These are phyloP conservation scores for Ctenomys sociabilis DNA, from an alignment of 2,113 vertebrate species.

Conservation along the genomic window DNA sequence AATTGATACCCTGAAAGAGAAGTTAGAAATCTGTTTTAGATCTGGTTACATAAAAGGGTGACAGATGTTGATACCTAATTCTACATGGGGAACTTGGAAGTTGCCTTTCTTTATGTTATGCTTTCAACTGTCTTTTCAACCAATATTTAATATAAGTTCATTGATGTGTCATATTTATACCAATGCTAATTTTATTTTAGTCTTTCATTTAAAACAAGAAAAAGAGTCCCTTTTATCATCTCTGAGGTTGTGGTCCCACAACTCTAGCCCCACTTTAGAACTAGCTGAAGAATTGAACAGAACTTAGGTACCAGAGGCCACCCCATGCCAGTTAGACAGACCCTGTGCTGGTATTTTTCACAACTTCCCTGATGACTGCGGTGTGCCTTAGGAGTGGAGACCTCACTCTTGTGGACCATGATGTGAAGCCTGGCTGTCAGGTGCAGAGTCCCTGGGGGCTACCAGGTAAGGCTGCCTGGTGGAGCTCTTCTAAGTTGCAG, in stretches of 20 bases:
- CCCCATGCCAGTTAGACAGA: neutral
- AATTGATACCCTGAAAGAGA: conserved; percentile 38
- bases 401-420: neutral
- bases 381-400: neutral
- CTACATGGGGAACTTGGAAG: neutral
- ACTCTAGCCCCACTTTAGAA: neutral
- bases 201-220: neutral
- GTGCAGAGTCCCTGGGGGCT: neutral
- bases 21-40: neutral
- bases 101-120: conserved; percentile 3
- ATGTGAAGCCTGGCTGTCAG: neutral
- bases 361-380: neutral
- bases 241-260: neutral
- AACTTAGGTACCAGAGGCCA: neutral
- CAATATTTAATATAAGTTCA: neutral
- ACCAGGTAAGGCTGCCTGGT: neutral
- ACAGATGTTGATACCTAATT: neutral
- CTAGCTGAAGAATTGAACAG: neutral
- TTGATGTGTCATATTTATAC: neutral
- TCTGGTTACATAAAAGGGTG: neutral
- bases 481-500: neutral
- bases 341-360: neutral
- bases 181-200: conserved; percentile 22
- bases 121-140: neutral
- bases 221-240: neutral